phyloP scores from a whole-genome alignment of 2,797 vertebrate genomes.

The Euthynnus affinis region DNA sequence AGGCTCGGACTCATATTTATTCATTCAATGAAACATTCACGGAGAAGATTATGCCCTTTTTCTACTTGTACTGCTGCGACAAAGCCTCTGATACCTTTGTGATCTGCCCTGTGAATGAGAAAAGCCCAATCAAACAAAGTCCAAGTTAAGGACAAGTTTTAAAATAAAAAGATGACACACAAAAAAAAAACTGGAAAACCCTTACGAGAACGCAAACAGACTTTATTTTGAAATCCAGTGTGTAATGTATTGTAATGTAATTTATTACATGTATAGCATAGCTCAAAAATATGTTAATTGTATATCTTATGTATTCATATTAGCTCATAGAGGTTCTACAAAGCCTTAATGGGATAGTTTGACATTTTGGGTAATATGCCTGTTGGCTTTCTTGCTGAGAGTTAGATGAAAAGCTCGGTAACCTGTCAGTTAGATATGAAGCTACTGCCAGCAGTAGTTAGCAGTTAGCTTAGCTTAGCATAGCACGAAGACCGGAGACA shows the following conservation, averaged over 20 bases:
- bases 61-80: constrained; percentile 88
- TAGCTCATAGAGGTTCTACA: neutral
- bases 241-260: constrained; percentile 21
- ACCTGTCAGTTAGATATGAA: neutral
- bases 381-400: too few species aligned
- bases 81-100: constrained; percentile 85
- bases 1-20: constrained; percentile 80
- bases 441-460: neutral
- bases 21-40: constrained; percentile 82
- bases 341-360: constrained; percentile 2
- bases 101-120: constrained; percentile 76
- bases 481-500: neutral
- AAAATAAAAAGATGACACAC: neutral
- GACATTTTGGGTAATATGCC: neutral
- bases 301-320: neutral
- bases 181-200: neutral
- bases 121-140: constrained; percentile 71
- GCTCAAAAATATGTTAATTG: neutral
- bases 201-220: neutral
- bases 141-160: constrained; percentile 61
- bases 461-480: neutral
- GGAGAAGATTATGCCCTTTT: constrained; percentile 85
- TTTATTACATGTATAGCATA: constrained; percentile 3
- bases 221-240: neutral
- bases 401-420: too few species aligned